phyloP scores from a whole-genome alignment of 1,140 invertebrate genomes.

The Tenebrio molitor region DNA sequence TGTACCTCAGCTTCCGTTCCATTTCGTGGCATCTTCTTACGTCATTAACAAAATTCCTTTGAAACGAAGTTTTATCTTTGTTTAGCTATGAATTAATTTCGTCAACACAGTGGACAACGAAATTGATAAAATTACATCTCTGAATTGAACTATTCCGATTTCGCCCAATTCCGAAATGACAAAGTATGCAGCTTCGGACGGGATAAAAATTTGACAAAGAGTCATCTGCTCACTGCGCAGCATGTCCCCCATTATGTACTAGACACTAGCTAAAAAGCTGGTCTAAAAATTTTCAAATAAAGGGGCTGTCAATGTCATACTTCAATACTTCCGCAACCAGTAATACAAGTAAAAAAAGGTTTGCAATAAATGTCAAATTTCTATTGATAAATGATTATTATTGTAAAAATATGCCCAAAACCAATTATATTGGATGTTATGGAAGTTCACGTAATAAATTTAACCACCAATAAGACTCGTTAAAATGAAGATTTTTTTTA shows the following conservation, averaged over 20 bases:
- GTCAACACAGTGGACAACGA: not conserved
- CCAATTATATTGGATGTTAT: no score
- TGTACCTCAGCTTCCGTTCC: slow-evolving; percentile 93
- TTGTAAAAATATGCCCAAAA: no score
- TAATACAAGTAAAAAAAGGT: no score
- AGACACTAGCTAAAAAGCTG: no score
- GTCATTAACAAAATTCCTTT: slow-evolving; percentile 92
- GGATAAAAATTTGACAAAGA: slow-evolving; percentile 90
- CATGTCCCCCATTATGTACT: slow-evolving; percentile 84
- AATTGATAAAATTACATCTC: slow-evolving; percentile 79
- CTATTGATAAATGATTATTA: no score
- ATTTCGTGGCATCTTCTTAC: slow-evolving; percentile 94
- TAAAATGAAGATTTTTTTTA: no score
- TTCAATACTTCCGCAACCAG: no score
- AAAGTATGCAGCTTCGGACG: slow-evolving; percentile 91
- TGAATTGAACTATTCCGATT: slow-evolving; percentile 90
- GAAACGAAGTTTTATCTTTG: slow-evolving; percentile 86
- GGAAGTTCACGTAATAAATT: no score
- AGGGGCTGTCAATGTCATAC: no score
- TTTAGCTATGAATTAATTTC: slow-evolving; percentile 75
- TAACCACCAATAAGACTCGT: no score
- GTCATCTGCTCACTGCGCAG: slow-evolving; percentile 92
- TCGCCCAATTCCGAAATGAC: slow-evolving; percentile 93
- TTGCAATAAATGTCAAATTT: no score
- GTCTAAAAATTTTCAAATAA: no score